These are phyloP conservation scores for Drosophila formosana DNA, from an alignment of 2,888 invertebrate species.

Conservation along the genomic window DNA sequence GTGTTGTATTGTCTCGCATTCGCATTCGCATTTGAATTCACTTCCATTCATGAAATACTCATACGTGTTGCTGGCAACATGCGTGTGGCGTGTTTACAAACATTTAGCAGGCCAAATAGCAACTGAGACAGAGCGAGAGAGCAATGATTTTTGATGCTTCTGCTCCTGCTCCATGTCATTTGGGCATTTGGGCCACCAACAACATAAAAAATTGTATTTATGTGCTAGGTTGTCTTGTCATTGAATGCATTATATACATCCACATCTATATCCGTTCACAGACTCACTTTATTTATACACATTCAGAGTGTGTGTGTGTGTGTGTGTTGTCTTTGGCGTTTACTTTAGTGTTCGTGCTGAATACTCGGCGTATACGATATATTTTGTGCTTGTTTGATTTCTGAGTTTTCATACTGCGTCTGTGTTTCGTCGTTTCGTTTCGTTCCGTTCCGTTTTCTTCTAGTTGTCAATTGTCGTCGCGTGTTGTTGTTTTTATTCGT, in stretches of 20 bases:
- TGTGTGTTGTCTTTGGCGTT: constrained; percentile 26
- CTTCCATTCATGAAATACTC: constrained; percentile 50
- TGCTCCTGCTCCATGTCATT: neutral
- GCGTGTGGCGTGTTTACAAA: constrained; percentile 26
- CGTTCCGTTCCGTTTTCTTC: constrained; percentile 33
- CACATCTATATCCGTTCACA: constrained; percentile 44
- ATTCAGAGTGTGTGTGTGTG: constrained; percentile 25
- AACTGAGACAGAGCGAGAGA: neutral
- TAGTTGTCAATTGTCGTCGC: constrained; percentile 44
- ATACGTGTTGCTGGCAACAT: constrained; percentile 51
- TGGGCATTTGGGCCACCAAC: constrained; percentile 31
- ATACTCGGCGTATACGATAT: constrained; percentile 64
- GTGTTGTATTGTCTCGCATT: constrained; percentile 6
- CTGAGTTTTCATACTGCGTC: constrained; percentile 28
- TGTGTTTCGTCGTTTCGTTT: constrained; percentile 27
- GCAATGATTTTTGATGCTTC: neutral
- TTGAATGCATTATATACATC: constrained; percentile 50
- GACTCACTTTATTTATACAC: constrained; percentile 42
- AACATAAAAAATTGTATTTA: constrained; percentile 40
- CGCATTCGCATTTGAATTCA: constrained; percentile 5
- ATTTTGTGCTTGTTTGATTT: constrained; percentile 36
- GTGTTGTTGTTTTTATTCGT: constrained; percentile 45
- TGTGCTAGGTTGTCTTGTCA: constrained; percentile 46
- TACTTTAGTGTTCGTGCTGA: constrained; percentile 35
- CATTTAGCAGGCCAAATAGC: constrained; percentile 5